Base-by-base conservation (phyloP, 2,113 vertebrate genomes). In the Petroica traversi region DNA sequence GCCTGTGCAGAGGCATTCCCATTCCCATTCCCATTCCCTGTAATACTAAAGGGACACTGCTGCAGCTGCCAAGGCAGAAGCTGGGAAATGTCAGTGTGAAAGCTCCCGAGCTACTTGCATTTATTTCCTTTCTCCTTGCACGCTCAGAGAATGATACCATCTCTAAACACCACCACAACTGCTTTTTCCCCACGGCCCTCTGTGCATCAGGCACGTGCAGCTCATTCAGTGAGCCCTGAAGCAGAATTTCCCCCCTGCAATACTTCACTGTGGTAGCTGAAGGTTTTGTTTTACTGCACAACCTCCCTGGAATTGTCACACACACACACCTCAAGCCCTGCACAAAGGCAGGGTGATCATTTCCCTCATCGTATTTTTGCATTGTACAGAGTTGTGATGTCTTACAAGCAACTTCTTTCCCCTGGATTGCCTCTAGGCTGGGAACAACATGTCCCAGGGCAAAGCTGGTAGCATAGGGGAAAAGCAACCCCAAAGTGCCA, bases 81-180 rank as follows among this genome's bases (percentile, higher is more conserved):
- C 40, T 52, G 46, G 24, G 29, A 74, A 36, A 67, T 1, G 5
- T 26, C 79, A 45, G 18, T 0, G 0, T 3, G 2, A 84, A 88
- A 82, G 4, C 14, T 85, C 67, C 58, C 1, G 12, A n/a, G 58
- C 41, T 68, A 8, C 46, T 68, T 63, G 43, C 13, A 28, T 43
- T 82, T 57, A 38, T 45, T 86, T 88, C 31, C 82, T 28, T 76
- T 55, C 54, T 61, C 18, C 5, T 49, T 19, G 28, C 58, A 49
- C 5, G 8, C 28, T 23, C 7, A 7, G 16, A 6, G 33, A 67
- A 34, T 1, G 12, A 31, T 14, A 23, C 8, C 7, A 51, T 14
- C 48, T 62, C 89, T 41, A 46, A 78, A 64, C 11, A 66, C 54
- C 34, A 31, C 19, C 29, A 1, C 34, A 83, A 55, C 11, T 66